These are phyloP conservation scores for Acronicta leporina DNA, from an alignment of 2,888 invertebrate genomes.

Conservation along the genomic window DNA sequence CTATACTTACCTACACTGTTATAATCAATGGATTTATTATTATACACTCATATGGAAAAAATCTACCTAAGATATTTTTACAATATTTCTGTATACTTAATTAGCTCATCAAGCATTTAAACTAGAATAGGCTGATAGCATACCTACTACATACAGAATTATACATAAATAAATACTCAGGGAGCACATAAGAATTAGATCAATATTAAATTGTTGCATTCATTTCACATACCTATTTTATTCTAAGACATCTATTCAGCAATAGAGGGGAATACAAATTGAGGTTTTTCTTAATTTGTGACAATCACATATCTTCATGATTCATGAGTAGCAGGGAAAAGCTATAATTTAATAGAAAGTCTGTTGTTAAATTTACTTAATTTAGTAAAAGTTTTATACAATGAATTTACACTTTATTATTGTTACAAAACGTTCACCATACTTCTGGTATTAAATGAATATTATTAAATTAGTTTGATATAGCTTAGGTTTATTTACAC, in stretches of 20 bases:
- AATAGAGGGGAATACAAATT: conserved; percentile 71
- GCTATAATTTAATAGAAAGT: conserved; percentile 59
- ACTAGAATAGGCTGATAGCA: conserved; percentile 72
- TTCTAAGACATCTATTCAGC: conserved; percentile 66
- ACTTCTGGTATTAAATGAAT: conserved; percentile 71
- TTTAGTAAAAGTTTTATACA: conserved; percentile 63
- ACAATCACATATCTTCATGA: conserved; percentile 70
- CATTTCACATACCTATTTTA: conserved; percentile 46
- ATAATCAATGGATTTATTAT: conserved; percentile 77
- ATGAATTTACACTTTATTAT: conserved; percentile 69
- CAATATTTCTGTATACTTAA: conserved; percentile 70
- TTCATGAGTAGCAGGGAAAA: conserved; percentile 58
- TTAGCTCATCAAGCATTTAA: conserved; percentile 68
- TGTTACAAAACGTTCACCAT: conserved; percentile 76
- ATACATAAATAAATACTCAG: conserved; percentile 64
- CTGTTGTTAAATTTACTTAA: conserved; percentile 55
- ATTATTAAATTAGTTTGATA: conserved; percentile 75
- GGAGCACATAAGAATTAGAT: conserved; percentile 44
- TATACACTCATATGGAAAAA: conserved; percentile 83
- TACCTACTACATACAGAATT: conserved; percentile 53
- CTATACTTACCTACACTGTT: conserved; percentile 76
- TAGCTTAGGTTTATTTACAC: conserved; percentile 79
- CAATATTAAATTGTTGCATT: conserved; percentile 48
- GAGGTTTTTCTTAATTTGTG: conserved; percentile 74
- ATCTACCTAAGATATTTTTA: conserved; percentile 75